phyloP scores from a whole-genome alignment of 2,113 vertebrate genomes.

The Oriolus oriolus region DNA sequence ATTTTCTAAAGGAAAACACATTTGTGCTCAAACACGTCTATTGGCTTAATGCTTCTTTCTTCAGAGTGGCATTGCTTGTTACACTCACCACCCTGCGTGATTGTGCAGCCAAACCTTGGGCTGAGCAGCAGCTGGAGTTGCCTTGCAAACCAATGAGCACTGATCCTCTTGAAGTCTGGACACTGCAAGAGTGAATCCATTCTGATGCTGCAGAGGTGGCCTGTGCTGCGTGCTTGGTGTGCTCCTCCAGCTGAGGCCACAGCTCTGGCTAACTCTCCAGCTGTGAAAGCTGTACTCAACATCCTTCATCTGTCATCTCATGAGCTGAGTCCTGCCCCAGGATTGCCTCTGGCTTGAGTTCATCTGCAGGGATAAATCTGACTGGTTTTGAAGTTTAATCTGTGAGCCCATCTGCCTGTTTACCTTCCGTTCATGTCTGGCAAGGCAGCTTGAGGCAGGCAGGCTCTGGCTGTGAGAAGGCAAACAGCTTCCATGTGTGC shows the following conservation, averaged over 20 bases:
- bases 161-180: rapidly evolving
- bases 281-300: background rate
- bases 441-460: background rate
- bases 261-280: background rate
- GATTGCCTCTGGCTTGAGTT: background rate
- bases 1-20: background rate
- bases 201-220: background rate
- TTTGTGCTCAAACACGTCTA: rapidly evolving
- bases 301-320: background rate
- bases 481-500: background rate
- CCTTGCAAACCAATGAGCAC: background rate
- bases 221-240: rapidly evolving
- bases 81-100: background rate
- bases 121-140: background rate
- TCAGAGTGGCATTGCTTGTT: background rate
- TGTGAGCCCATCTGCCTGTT: background rate
- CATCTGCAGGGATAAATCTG: background rate
- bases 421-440: background rate
- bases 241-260: background rate
- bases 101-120: background rate
- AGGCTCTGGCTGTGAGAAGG: background rate
- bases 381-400: background rate
- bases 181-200: background rate
- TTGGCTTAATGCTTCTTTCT: background rate
- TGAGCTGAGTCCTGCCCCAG: background rate